Base-by-base conservation (phyloP, 53 echinoderm and acorn worm genomes). In the Stichopus horrens region DNA sequence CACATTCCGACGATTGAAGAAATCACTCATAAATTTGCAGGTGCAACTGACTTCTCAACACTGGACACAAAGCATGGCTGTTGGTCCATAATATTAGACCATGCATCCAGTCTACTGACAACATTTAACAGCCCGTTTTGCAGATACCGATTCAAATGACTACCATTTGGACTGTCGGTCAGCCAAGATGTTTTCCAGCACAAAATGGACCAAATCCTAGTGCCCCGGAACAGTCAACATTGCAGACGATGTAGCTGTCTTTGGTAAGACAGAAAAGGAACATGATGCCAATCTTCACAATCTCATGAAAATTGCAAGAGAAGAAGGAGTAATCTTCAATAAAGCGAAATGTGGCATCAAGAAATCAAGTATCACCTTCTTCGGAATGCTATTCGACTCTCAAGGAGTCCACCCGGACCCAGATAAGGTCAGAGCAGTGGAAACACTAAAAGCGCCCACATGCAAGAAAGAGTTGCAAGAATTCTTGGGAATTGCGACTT, bases 1-100 rank as follows among this genome's bases (percentile, higher is more conserved):
- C 86, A 88, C 23, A 93, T 92, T 7, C 90, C 90, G 5, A 93
- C 92, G 7, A 13, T 93, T 8, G 95, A 95, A 18, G 94, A 95
- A 54, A 81, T 93, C 55, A 91, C 80, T 19, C 88, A 93, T 86
- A 83, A 93, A 74, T 91, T 94, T 73, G 83, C 74, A 4, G 92
- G 91, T 55, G 75, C 63, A 21, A 86, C 68, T 76, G 74, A 88
- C 54, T 94, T 94, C 84, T 86, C 86, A 21, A 94, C 89, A 86
- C 74, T 94, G 8, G 94, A 94, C 83, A 91, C 94, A 5, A 68
- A 83, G n/a, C 89, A 94, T 88, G 93, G 93, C 7, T 93, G 90
- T 18, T 93, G 93, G 93, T 58, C 88, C 8, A 58, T 93, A 11
- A n/a, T 66, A n/a, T 79, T 93, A 19, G 93, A 93, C 57, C 9